Base-by-base conservation (phyloP, 92 coral and sea anemone species). In the Nematostella vectensis region DNA sequence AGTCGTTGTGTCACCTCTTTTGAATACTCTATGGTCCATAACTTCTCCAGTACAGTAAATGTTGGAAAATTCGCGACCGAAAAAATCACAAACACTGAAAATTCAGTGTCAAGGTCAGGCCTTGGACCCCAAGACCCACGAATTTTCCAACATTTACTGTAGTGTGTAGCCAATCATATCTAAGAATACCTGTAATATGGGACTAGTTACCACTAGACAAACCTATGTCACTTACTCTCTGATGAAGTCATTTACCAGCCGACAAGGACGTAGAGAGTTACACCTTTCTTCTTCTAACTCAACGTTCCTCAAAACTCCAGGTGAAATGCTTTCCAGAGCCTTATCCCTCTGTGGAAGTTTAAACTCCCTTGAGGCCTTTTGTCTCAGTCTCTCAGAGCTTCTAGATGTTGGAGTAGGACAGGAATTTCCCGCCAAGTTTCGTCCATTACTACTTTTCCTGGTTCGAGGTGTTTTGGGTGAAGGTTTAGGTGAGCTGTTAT, bases 211-310 rank as follows among this genome's bases (percentile, higher is more conserved):
- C 51, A 45, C 9, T 9, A 10, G 4, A 45, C 9, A 6, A 45
- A 6, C 4, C 19, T 27, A 17, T 0, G 17, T 11, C 1, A 67
- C 94, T 88, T 69, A 88, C 96, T 78, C 96, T 70, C 71, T 79
- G 37, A 88, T 69, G 33, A 88, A 83, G 49, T 88, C 78, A 65
- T 76, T 88, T n/a, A 79, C 79, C 22, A 83, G 69, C 29, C 67
- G 62, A 27, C 88, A 59, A 3, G 88, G 96, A 48, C 44, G 76
- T 27, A 83, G 53, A 13, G 31, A 47, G 42, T 47, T 62, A 4
- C 68, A 27, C 23, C 31, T 60, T 12, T 30, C 55, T 25, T 49
- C 55, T n/a, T 42, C 42, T 39, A 40, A 2, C 44, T 47, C 45
- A 4, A 33, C 29, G 40, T 44, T 19, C 10, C 8, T 21, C 0